Percentiles rank a stretch among this genome's conserved stretches.
Evolutionary conservation across 1,140 invertebrate species (phyloP).

Genomic region (Drosophila nigrodunni): DNA sequence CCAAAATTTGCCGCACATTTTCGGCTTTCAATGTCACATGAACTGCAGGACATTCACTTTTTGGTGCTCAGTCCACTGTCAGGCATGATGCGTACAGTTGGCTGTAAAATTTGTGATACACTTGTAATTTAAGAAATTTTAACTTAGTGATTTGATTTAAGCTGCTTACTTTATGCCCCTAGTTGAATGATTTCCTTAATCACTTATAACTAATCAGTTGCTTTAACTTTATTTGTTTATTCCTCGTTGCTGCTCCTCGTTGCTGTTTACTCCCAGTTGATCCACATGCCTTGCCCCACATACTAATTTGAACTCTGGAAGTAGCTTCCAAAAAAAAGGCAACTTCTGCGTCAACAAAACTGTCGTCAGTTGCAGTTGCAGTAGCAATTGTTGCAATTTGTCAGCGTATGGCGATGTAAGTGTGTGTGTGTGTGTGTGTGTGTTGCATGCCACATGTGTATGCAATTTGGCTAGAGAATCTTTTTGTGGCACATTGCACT

Average conservation of each 20-base stretch:
- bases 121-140: too few species aligned
- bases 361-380: constrained; percentile 36
- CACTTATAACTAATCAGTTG: too few species aligned
- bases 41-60: constrained; percentile 15
- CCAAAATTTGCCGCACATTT: neutral
- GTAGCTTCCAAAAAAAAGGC: neutral
- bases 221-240: too few species aligned
- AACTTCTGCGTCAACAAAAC: constrained; percentile 6
- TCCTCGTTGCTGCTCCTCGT: too few species aligned
- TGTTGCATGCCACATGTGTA: constrained; percentile 7
- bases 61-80: neutral
- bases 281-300: too few species aligned
- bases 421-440: constrained; percentile 7
- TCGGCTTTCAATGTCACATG: constrained; percentile 54
- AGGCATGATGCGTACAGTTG: constrained; percentile 1
- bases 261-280: too few species aligned
- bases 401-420: neutral
- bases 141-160: too few species aligned
- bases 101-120: neutral
- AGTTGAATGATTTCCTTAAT: too few species aligned
- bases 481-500: constrained; percentile 30
- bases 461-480: neutral
- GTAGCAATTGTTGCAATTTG: constrained; percentile 17
- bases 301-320: too few species aligned
- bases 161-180: too few species aligned